A percentile compares a stretch with the other conserved stretches of the same genome.
Evolutionary conservation across 2,888 invertebrate genomes (phyloP).

Genomic region (Pterostichus madidus): DNA sequence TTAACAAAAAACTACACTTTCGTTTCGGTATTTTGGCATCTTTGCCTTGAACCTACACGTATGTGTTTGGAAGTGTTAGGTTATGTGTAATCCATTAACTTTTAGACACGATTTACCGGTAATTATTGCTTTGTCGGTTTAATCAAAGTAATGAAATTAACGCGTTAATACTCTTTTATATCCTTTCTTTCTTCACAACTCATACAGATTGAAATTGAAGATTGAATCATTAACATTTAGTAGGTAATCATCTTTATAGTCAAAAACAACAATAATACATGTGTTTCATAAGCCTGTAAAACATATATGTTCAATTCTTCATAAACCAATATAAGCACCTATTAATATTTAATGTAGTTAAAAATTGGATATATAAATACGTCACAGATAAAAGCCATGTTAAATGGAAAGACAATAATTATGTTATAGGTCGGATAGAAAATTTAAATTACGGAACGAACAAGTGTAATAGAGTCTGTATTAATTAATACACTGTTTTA

Average conservation of each 20-base stretch:
- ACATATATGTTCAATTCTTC: not conserved
- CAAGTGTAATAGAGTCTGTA: too few relatives aligned
- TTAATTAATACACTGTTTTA: too few relatives aligned
- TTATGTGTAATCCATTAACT: slow-evolving; percentile 6
- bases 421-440: too few relatives aligned
- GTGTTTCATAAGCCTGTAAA: not conserved
- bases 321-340: too few relatives aligned
- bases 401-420: too few relatives aligned
- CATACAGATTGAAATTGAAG: not conserved
- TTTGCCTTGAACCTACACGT: slow-evolving; percentile 41
- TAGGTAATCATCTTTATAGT: not conserved
- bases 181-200: not conserved
- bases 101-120: slow-evolving; percentile 8
- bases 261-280: not conserved
- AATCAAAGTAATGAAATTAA: not conserved
- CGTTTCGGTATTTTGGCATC: slow-evolving; percentile 16
- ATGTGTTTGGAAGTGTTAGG: not conserved
- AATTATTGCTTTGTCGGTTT: slow-evolving; percentile 8
- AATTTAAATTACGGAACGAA: too few relatives aligned
- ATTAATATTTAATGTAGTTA: too few relatives aligned
- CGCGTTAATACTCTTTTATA: not conserved
- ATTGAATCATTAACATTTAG: slow-evolving; percentile 11
- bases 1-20: slow-evolving; percentile 23
- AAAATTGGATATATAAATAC: too few relatives aligned
- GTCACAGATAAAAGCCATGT: too few relatives aligned